A percentile compares a stretch with the other conserved stretches of the same genome.
phyloP scores from a whole-genome alignment of 2,113 vertebrate genomes.

The Vulpes lagopus region DNA sequence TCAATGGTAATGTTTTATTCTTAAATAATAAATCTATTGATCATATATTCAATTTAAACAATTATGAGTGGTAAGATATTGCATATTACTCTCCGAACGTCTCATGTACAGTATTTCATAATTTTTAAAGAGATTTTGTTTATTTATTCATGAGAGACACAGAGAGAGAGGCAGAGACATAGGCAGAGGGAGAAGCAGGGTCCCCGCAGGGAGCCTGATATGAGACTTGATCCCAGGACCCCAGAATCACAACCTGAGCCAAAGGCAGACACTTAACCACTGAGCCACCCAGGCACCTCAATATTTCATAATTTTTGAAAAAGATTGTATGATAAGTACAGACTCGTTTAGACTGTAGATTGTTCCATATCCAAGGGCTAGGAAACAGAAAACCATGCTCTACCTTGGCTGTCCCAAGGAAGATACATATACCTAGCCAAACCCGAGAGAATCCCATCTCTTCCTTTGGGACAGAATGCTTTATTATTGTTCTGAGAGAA shows the following conservation, averaged over 20 bases:
- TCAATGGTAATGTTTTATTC: constrained; percentile 12
- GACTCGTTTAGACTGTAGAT: not conserved
- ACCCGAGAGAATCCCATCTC: not conserved
- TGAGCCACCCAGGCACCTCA: no score
- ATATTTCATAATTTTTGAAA: not conserved
- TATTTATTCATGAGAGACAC: no score
- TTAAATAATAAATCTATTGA: constrained; percentile 49
- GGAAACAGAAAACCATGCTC: not conserved
- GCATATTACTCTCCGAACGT: not conserved
- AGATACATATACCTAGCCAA: not conserved
- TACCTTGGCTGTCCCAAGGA: not conserved
- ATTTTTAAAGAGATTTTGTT: not conserved
- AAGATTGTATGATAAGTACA: not conserved
- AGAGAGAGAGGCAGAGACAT: no score
- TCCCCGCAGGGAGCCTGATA: no score
- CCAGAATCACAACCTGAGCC: no score
- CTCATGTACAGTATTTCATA: not conserved
- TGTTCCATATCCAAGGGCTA: not conserved
- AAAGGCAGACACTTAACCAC: no score
- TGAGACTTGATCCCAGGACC: no score
- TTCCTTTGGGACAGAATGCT: not conserved
- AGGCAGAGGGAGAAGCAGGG: no score
- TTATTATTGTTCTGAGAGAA: not conserved
- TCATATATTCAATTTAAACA: not conserved
- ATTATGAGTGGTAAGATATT: not conserved